Base-by-base conservation (phyloP, 1,140 invertebrate species). In the Papilio polytes region DNA sequence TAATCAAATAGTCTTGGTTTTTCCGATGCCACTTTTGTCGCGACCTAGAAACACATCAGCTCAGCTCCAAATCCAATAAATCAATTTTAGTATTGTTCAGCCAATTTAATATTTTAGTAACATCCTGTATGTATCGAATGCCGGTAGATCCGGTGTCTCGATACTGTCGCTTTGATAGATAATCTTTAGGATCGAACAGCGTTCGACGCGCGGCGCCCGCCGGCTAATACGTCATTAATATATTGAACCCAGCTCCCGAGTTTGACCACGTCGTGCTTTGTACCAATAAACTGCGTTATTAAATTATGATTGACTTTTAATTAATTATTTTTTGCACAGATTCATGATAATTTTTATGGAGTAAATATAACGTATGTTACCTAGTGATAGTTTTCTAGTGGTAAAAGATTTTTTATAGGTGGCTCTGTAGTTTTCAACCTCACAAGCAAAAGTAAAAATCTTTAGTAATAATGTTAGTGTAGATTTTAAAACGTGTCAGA, bases 131-230 rank as follows among this genome's bases (percentile, higher is more conserved):
- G 82, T 6, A 70, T 74, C 63, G 78, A 80, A 83, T 63, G 70
- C 84, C 82, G 81, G 78, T 82, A 89, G 86, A 89, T 89, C 85
- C 77, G 84, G 63, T 84, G 74, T 79, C 31, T 74, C 85, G 90
- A 91, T 91, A 91, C 81, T 90, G 90, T 91, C 90, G 83, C 78
- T 87, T 87, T 91, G 90, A 91, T 91, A 91, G 90, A 91, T 91
- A 91, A 91, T 91, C 88, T 91, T 85, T 87, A 73, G 78, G 85
- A 91, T 91, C 90, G 90, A 90, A 91, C 90, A 91, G 81, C 86
- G 86, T 87, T 87, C 88, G 88, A 89, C 84, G 87, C 86, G 83
- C 83, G 63, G 63, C 63, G 63, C 63, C 63, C 22, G 63, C 22
- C 63, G 12, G 22, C 63, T 66, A 83, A 84, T 83, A 83, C 36